Evolutionary conservation across 1,140 invertebrate genomes (phyloP).

Genomic region (Trypoxylus dichotomus): DNA sequence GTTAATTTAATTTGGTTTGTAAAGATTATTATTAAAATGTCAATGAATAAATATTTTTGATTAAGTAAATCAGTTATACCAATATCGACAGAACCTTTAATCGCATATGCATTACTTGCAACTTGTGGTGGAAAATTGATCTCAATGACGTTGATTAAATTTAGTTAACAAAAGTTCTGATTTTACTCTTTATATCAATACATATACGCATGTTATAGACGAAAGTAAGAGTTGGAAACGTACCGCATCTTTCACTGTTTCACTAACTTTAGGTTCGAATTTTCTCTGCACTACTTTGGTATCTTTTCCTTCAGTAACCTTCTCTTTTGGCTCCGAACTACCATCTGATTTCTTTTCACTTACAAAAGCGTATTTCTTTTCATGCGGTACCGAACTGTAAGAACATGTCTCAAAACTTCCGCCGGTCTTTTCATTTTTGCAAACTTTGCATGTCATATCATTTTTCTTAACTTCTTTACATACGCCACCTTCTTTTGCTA

Average conservation of each 20-base stretch:
- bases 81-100: no score
- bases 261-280: not conserved
- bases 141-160: no score
- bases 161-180: no score
- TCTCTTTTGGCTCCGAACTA: constrained; percentile 41
- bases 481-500: constrained; percentile 61
- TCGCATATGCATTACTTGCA: no score
- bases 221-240: not conserved
- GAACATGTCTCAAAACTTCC: constrained; percentile 72
- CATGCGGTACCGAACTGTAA: constrained; percentile 68
- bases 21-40: no score
- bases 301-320: constrained; percentile 29
- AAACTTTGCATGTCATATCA: constrained; percentile 66
- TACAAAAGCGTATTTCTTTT: constrained; percentile 70
- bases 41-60: no score
- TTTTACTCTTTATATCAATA: no score
- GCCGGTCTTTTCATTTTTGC: constrained; percentile 67
- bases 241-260: not conserved
- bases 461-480: constrained; percentile 65
- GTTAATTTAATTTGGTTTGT: no score
- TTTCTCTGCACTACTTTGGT: not conserved
- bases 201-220: no score
- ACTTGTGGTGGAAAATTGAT: no score
- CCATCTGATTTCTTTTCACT: constrained; percentile 62
- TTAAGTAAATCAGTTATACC: no score